phyloP scores from a whole-genome alignment of 2,888 invertebrate genomes.

The Drosophila antonietae region DNA sequence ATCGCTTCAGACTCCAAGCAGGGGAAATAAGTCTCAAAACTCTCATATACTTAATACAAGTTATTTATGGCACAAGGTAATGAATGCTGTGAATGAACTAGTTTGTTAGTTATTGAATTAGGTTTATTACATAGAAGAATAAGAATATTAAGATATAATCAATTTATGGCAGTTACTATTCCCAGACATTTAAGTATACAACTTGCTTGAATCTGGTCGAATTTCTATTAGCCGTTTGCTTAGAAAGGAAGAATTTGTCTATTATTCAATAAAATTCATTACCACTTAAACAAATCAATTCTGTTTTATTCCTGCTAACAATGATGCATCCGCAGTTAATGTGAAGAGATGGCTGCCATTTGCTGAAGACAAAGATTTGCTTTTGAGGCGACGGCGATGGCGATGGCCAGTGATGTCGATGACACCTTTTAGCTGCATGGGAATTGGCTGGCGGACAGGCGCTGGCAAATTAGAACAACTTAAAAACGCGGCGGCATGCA shows the following conservation, averaged over 20 bases:
- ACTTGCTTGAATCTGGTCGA: no score
- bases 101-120: background rate
- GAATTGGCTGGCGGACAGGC: conserved; percentile 18
- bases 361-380: background rate
- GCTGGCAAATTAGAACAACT: conserved; percentile 75
- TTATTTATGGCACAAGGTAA: conserved; percentile 22
- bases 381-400: conserved; percentile 20
- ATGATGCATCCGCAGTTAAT: conserved; percentile 12
- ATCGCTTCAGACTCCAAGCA: conserved; percentile 31
- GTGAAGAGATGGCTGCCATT: conserved; percentile 12
- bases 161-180: background rate
- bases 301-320: background rate
- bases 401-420: conserved; percentile 40
- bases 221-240: no score
- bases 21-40: conserved; percentile 21
- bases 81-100: conserved; percentile 10
- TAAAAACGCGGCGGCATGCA: conserved; percentile 76
- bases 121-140: background rate
- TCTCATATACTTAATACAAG: conserved; percentile 2
- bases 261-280: no score
- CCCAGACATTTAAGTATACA: background rate
- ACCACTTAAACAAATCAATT: background rate
- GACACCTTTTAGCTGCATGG: conserved; percentile 56
- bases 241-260: no score
- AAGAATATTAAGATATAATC: background rate